Conservation (phyloP, 1,140 invertebrate species). For the Drosophila aff. region DNA sequence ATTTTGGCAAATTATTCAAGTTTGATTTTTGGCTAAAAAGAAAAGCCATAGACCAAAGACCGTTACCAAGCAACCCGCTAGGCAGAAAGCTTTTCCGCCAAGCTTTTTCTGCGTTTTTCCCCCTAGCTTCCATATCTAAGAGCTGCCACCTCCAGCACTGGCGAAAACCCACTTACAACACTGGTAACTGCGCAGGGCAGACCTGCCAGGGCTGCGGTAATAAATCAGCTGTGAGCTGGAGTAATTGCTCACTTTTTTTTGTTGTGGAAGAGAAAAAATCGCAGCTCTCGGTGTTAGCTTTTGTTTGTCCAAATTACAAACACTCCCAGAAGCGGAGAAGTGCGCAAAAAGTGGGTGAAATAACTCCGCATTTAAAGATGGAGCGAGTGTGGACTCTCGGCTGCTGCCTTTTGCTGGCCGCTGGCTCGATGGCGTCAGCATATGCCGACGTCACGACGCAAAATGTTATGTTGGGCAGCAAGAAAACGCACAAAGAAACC, state of each 20-base stretch:
- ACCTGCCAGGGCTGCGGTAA: conserved; percentile 17
- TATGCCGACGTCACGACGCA: conserved; percentile 71
- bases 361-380: conserved; percentile 3
- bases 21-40: background rate
- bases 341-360: background rate
- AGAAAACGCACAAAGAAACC: conserved; percentile 31
- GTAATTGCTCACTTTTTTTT: conserved; percentile 31
- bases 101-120: conserved; percentile 21
- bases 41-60: conserved; percentile 4
- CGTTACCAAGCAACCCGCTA: conserved; percentile 15
- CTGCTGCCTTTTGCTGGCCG: conserved; percentile 26
- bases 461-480: conserved; percentile 40
- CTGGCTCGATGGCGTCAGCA: conserved; percentile 67
- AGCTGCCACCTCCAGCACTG: conserved; percentile 8
- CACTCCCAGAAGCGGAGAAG: background rate
- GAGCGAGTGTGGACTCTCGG: conserved; percentile 4
- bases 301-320: conserved; percentile 4
- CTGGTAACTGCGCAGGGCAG: conserved; percentile 30
- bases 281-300: conserved; percentile 2
- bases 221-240: conserved; percentile 42
- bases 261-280: conserved; percentile 48
- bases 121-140: conserved; percentile 20
- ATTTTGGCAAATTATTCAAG: conserved; percentile 28
- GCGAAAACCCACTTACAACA: conserved; percentile 18
- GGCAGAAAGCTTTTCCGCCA: conserved; percentile 17